These are phyloP conservation scores for Enhydra lutris DNA, from an alignment of 2,113 vertebrate genomes.

Conservation along the genomic window DNA sequence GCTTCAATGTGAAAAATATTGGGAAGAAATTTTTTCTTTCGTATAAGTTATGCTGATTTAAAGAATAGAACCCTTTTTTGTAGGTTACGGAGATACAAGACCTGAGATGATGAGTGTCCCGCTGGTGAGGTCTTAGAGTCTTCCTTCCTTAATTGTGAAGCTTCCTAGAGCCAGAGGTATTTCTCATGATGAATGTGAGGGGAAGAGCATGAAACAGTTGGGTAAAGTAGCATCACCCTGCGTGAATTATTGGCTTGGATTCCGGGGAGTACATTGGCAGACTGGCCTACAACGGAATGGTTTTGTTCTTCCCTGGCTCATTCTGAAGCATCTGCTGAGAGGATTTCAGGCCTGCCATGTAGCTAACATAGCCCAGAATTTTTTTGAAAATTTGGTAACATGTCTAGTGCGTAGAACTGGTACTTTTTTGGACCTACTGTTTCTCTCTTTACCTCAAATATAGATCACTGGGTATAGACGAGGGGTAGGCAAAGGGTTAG, in stretches of 20 bases:
- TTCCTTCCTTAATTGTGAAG: conserved; percentile 13
- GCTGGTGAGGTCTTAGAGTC: neutral
- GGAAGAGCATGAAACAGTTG: neutral
- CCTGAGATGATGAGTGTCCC: neutral
- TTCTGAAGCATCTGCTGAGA: conserved; percentile 34
- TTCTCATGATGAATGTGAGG: conserved; percentile 13
- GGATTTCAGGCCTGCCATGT: neutral
- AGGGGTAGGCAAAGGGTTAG: neutral
- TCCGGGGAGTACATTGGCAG: neutral
- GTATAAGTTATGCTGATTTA: neutral
- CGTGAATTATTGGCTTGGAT: conserved; percentile 15
- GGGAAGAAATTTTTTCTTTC: conserved; percentile 12
- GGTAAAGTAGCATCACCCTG: neutral
- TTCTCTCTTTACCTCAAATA: neutral
- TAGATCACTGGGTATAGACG: neutral
- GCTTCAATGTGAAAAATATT: neutral
- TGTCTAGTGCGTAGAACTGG: neutral
- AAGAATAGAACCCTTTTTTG: conserved; percentile 11
- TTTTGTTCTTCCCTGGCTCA: neutral
- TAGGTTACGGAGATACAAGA: neutral
- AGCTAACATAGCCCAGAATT: neutral
- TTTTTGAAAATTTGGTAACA: neutral
- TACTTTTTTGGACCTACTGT: neutral
- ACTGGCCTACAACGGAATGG: neutral
- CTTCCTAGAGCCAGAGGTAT: neutral